A percentile compares a stretch with the other conserved stretches of the same genome.
Evolutionary conservation across 2,113 vertebrate genomes (phyloP).

Genomic region (Melanocharis versteri): DNA sequence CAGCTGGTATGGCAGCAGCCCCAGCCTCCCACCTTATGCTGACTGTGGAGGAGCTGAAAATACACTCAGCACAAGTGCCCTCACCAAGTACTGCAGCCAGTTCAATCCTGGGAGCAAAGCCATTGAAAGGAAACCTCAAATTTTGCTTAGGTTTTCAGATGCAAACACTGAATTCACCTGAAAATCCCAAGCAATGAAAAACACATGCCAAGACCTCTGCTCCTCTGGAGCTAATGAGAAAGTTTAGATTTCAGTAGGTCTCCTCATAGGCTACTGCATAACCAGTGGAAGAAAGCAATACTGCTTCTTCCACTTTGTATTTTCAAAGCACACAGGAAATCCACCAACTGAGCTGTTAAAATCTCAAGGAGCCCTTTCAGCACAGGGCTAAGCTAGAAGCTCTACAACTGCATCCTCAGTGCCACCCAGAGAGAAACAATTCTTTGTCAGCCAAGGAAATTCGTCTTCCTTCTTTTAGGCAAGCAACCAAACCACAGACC

Average conservation of each 20-base stretch:
- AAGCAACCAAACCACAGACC: background rate
- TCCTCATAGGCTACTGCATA: background rate
- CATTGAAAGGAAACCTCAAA: background rate
- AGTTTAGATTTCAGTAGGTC: background rate
- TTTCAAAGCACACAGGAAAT: conserved; percentile 4
- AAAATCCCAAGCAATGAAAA: background rate
- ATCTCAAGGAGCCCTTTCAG: conserved; percentile 16
- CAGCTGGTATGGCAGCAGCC: background rate
- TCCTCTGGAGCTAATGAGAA: background rate
- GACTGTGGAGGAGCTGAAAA: background rate
- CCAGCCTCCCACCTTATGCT: background rate
- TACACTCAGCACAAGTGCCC: background rate
- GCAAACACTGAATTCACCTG: background rate
- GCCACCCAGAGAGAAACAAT: background rate
- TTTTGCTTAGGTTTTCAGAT: background rate
- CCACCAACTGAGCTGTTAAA: background rate
- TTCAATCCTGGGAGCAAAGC: background rate
- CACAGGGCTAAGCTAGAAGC: background rate
- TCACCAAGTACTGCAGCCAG: background rate
- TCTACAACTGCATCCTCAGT: background rate
- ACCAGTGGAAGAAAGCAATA: background rate
- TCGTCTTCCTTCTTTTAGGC: background rate
- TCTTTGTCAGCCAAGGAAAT: background rate
- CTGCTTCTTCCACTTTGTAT: background rate
- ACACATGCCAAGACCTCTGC: background rate